Percentiles rank a stretch among this genome's conserved stretches.
phyloP scores from a whole-genome alignment of 2,888 invertebrate genomes.

The Drosophila mimica region DNA sequence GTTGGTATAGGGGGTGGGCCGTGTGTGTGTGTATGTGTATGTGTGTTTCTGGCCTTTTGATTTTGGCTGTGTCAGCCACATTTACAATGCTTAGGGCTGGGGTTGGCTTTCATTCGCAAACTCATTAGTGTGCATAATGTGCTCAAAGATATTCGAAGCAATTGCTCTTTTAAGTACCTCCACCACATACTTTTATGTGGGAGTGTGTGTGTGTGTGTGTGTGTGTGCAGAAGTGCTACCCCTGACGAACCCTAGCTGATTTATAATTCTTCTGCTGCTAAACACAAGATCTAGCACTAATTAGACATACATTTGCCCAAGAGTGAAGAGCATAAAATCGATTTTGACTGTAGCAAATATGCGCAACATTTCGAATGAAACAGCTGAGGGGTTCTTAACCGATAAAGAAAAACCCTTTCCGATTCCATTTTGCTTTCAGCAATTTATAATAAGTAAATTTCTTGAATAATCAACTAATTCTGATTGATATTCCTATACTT shows the following conservation, averaged over 20 bases:
- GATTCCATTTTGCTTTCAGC: no score
- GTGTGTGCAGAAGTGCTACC: background rate
- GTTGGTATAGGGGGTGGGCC: no score
- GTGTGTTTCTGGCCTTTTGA: constrained; percentile 47
- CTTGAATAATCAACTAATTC: background rate
- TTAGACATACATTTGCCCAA: constrained; percentile 9
- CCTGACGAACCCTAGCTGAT: constrained; percentile 1
- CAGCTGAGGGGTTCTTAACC: background rate
- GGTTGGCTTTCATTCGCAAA: constrained; percentile 33
- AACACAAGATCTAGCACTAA: constrained; percentile 8
- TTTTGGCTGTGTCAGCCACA: constrained; percentile 36
- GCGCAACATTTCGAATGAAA: background rate
- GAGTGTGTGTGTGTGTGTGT: no score
- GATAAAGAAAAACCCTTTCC: no score
- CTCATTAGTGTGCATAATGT: constrained; percentile 51
- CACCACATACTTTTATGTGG: constrained; percentile 27
- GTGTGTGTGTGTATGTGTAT: background rate
- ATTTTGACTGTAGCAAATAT: background rate
- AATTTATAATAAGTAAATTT: background rate
- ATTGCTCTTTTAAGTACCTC: constrained; percentile 53
- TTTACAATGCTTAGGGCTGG: constrained; percentile 18
- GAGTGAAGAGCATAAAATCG: background rate
- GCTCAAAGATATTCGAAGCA: constrained; percentile 47
- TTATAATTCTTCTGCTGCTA: constrained; percentile 9
- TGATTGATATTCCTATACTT: background rate